Evolutionary conservation across 2,797 vertebrate genomes (phyloP).

Genomic region (Acrocephalus scirpaceus): DNA sequence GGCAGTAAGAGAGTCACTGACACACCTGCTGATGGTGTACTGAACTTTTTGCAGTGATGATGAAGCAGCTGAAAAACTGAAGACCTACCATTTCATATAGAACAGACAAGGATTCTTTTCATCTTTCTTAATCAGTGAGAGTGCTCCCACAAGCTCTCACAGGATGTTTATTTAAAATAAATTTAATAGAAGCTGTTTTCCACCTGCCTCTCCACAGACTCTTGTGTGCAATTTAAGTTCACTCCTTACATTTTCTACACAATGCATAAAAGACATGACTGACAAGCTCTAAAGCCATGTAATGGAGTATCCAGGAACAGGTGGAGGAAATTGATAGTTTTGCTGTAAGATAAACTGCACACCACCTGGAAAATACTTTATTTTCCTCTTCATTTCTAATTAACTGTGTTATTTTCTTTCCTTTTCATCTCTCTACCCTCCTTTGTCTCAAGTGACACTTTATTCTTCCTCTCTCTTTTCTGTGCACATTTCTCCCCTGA

Average conservation of each 20-base stretch:
- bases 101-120: not conserved
- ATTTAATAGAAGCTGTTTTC: not conserved
- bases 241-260: not conserved
- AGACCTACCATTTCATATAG: not conserved
- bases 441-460: slow-evolving; percentile 14
- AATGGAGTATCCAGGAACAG: not conserved
- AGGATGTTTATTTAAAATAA: not conserved
- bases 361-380: slow-evolving; percentile 24
- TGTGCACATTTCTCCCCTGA: not conserved
- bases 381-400: slow-evolving; percentile 24
- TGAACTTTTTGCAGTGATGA: not conserved
- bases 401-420: slow-evolving; percentile 23
- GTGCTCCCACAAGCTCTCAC: not conserved
- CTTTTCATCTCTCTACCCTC: not conserved
- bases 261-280: not conserved
- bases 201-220: not conserved
- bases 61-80: not conserved
- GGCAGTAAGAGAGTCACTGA: not conserved
- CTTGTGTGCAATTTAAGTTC: not conserved
- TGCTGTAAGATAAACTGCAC: slow-evolving; percentile 29
- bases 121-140: not conserved
- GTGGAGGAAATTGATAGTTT: slow-evolving; percentile 29
- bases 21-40: not conserved
- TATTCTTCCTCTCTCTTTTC: not conserved
- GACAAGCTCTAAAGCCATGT: not conserved